These are phyloP conservation scores for Parasteatoda lunata DNA, from an alignment of 2,888 invertebrate genomes.

Conservation along the genomic window DNA sequence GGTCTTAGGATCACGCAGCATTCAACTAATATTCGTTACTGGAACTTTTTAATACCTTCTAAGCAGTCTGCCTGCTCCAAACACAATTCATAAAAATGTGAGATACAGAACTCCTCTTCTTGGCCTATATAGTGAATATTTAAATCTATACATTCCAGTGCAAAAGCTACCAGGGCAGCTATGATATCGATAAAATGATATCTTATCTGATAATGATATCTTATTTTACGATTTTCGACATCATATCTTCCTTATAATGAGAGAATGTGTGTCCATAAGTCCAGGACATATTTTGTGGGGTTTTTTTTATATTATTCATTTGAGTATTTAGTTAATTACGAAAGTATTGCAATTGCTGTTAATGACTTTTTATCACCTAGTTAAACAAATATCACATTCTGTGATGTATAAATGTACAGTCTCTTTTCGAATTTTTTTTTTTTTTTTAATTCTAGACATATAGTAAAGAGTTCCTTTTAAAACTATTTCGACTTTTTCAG, in stretches of 20 bases:
- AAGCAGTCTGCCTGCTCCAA: not conserved
- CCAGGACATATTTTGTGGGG: not conserved
- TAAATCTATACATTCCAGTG: constrained; percentile 56
- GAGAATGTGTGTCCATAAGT: constrained; percentile 25
- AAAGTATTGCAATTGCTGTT: no score
- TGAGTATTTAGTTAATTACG: not conserved
- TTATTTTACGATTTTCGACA: constrained; percentile 12
- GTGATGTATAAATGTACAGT: no score
- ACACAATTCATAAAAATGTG: not conserved
- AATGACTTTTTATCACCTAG: no score
- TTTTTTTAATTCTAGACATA: no score
- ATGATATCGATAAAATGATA: constrained; percentile 22
- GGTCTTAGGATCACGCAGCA: no score
- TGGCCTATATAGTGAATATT: constrained; percentile 58
- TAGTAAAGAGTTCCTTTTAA: no score
- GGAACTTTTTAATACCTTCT: not conserved
- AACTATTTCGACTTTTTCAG: no score
- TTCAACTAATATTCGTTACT: no score
- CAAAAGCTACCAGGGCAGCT: constrained; percentile 45
- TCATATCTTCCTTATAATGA: constrained; percentile 49
- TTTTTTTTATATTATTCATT: not conserved
- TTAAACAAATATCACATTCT: no score
- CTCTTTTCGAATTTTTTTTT: no score
- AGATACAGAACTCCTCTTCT: constrained; percentile 35
- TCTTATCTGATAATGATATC: not conserved